These are phyloP conservation scores for Amphimallon solstitiale DNA, from an alignment of 2,888 invertebrate species.

Conservation along the genomic window DNA sequence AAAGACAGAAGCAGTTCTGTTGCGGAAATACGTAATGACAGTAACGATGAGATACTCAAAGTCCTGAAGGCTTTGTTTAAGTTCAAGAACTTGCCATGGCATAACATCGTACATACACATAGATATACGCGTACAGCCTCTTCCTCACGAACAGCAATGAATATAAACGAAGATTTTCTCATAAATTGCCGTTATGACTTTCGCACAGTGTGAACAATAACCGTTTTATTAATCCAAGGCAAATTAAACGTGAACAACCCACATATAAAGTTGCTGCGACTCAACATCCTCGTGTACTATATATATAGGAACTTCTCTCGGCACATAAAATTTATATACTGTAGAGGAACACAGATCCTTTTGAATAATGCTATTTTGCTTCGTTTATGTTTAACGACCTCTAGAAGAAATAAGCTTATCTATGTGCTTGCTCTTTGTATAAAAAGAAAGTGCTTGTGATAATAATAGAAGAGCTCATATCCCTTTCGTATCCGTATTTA, in stretches of 20 bases:
- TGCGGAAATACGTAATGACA: conserved; percentile 25
- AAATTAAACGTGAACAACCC: conserved; percentile 34
- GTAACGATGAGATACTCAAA: conserved; percentile 25
- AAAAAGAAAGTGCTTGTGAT: too few relatives aligned
- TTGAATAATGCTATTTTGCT: conserved; percentile 17
- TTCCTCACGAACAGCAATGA: conserved; percentile 30
- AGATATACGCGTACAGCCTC: neutral
- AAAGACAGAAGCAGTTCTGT: conserved; percentile 13
- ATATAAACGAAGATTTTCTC: conserved; percentile 30
- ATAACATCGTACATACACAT: conserved; percentile 1
- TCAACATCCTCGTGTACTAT: neutral
- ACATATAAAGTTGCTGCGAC: conserved; percentile 31
- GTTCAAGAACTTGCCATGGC: conserved; percentile 24
- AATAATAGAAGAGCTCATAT: too few relatives aligned
- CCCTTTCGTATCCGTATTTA: too few relatives aligned
- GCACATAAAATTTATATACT: conserved; percentile 33
- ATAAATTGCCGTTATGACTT: conserved; percentile 34
- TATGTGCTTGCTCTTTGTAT: too few relatives aligned
- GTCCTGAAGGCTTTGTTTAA: conserved; percentile 22
- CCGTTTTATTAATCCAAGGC: conserved; percentile 33
- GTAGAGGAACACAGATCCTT: neutral
- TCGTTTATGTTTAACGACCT: neutral
- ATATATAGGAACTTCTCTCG: conserved; percentile 23
- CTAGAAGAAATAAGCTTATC: too few relatives aligned
- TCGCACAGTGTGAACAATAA: conserved; percentile 32